These are phyloP conservation scores for Sternotherus odoratus DNA, from an alignment of 2,797 vertebrate genomes.

Conservation along the genomic window DNA sequence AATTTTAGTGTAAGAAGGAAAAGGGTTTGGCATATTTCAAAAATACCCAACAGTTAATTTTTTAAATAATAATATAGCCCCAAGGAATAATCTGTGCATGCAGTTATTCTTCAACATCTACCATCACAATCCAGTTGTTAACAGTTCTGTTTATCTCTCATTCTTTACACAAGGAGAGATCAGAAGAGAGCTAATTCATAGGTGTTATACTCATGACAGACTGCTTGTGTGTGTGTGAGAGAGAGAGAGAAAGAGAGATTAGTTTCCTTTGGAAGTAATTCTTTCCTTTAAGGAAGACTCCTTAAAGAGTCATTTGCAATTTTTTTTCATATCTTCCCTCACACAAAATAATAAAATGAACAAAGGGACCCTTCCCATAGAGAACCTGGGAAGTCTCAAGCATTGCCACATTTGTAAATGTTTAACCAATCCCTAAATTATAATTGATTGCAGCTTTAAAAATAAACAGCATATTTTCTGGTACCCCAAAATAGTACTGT, in stretches of 20 bases:
- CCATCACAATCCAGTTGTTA: fast-evolving
- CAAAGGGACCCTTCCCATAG: fast-evolving
- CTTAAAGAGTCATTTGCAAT: neutral
- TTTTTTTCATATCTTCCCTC: neutral
- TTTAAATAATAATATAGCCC: neutral
- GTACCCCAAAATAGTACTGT: neutral
- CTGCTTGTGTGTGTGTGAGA: neutral
- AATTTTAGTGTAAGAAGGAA: neutral
- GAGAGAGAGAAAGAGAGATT: neutral
- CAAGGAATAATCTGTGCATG: neutral
- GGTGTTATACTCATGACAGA: fast-evolving
- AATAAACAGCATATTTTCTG: constrained; percentile 12
- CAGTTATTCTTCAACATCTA: neutral
- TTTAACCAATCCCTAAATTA: neutral
- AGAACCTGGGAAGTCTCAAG: neutral
- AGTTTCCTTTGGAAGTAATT: neutral
- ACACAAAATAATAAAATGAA: fast-evolving
- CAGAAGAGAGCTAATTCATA: neutral
- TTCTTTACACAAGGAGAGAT: fast-evolving
- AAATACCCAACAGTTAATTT: too few species aligned
- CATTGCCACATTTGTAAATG: neutral
- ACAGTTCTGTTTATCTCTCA: neutral
- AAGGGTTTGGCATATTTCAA: neutral
- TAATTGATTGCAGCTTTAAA: constrained; percentile 68
- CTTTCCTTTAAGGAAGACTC: too few species aligned